Conservation (phyloP, 2,113 vertebrate species). For the Mobula birostris region DNA sequence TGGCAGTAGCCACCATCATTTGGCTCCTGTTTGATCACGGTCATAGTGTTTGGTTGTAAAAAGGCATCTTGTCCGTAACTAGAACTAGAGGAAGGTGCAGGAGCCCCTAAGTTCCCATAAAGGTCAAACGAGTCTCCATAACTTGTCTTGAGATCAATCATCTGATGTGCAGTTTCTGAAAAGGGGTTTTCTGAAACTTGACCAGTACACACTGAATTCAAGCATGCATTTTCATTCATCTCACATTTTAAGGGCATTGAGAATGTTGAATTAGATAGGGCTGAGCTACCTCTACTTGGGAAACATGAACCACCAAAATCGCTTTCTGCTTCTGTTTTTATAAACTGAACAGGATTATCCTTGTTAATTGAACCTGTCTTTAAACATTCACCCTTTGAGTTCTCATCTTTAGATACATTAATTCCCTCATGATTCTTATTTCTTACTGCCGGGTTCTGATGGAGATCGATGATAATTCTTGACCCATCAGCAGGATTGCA, state of each 20-base stretch:
- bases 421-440: conserved; percentile 75
- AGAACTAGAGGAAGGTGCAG: conserved; percentile 79
- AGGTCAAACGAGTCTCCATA: conserved; percentile 82
- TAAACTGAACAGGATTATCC: conserved; percentile 85
- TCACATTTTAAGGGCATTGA: conserved; percentile 85
- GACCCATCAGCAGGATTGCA: conserved; percentile 57
- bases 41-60: conserved; percentile 69
- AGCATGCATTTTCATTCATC: conserved; percentile 78
- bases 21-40: conserved; percentile 93
- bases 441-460: conserved; percentile 68
- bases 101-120: conserved; percentile 94
- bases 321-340: conserved; percentile 86
- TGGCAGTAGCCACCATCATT: conserved; percentile 87
- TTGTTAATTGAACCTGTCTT: conserved; percentile 60
- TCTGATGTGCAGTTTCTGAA: conserved; percentile 89
- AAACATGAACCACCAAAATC: conserved; percentile 82
- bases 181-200: conserved; percentile 72
- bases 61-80: conserved; percentile 79
- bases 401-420: conserved; percentile 85
- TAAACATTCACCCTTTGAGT: conserved; percentile 75
- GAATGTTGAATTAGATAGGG: conserved; percentile 63
- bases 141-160: conserved; percentile 80
- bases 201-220: conserved; percentile 72
- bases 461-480: conserved; percentile 67
- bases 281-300: conserved; percentile 66